Percentiles rank a stretch among this genome's conserved stretches.
phyloP scores from a whole-genome alignment of 2,888 invertebrate species.

The Euplagia quadripunctaria region DNA sequence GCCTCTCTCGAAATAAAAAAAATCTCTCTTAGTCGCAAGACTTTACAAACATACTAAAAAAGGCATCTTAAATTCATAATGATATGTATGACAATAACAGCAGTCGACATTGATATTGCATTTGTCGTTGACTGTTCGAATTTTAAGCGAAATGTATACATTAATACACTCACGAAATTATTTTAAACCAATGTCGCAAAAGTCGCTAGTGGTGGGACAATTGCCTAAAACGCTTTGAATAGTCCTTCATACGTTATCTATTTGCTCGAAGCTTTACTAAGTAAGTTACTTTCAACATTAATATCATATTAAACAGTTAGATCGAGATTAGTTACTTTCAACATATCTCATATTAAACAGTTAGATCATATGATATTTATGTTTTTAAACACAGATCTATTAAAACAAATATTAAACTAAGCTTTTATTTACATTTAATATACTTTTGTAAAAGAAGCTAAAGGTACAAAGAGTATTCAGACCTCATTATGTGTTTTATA shows the following conservation, averaged over 20 bases:
- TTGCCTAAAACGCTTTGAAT: neutral
- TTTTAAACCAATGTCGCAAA: no score
- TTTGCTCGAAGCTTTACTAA: neutral
- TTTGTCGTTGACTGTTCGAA: no score
- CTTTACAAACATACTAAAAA: neutral
- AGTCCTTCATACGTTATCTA: no score
- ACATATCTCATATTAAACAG: neutral
- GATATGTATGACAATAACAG: neutral
- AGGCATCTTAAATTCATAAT: no score
- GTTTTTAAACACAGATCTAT: neutral
- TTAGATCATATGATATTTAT: neutral
- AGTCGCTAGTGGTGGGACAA: neutral
- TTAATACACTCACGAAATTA: no score
- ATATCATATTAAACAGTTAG: neutral
- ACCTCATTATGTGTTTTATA: slow-evolving; percentile 42
- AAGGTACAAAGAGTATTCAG: slow-evolving; percentile 41
- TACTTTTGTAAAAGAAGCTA: slow-evolving; percentile 32
- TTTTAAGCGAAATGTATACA: no score
- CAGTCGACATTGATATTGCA: no score
- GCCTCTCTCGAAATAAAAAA: neutral
- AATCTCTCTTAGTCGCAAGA: neutral
- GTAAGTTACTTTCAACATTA: neutral
- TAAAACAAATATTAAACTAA: neutral
- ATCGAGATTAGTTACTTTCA: neutral
- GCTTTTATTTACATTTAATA: slow-evolving; percentile 51